Evolutionary conservation across 2,888 invertebrate genomes (phyloP).

Genomic region (Coenonympha arcania): DNA sequence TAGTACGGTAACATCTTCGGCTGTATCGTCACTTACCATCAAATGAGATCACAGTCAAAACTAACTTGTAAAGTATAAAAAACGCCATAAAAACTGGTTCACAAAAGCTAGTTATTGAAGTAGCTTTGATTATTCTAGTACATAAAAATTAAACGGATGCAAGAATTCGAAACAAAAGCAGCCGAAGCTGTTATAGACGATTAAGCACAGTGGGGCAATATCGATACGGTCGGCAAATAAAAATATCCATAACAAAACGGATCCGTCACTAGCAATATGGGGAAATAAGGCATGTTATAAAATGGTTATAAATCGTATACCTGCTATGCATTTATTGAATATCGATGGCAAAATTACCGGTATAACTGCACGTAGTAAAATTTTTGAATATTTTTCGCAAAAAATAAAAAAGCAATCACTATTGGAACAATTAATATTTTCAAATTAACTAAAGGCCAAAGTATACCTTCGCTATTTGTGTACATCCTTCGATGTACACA

Average conservation of each 20-base stretch:
- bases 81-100: constrained; percentile 3
- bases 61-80: not conserved
- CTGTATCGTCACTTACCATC: too few relatives aligned
- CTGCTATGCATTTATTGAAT: not conserved
- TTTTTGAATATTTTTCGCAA: too few relatives aligned
- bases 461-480: too few relatives aligned
- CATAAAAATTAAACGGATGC: not conserved
- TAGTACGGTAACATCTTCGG: too few relatives aligned
- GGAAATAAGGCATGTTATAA: constrained; percentile 16
- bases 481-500: too few relatives aligned
- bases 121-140: too few relatives aligned
- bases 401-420: too few relatives aligned
- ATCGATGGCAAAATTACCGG: too few relatives aligned
- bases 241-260: constrained; percentile 21
- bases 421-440: too few relatives aligned
- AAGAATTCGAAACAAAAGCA: constrained; percentile 10
- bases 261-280: constrained; percentile 19
- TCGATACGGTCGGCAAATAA: constrained; percentile 18
- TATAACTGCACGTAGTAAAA: too few relatives aligned
- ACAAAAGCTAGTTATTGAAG: too few relatives aligned
- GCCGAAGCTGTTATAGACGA: constrained; percentile 20
- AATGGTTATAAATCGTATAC: constrained; percentile 15
- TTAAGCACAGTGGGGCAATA: constrained; percentile 24
- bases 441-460: too few relatives aligned
- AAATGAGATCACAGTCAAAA: not conserved